A percentile compares a stretch with the other conserved stretches of the same genome.
These are phyloP conservation scores for Pristionchus exspectatus DNA, from an alignment of 2,888 invertebrate species.

Conservation along the genomic window DNA sequence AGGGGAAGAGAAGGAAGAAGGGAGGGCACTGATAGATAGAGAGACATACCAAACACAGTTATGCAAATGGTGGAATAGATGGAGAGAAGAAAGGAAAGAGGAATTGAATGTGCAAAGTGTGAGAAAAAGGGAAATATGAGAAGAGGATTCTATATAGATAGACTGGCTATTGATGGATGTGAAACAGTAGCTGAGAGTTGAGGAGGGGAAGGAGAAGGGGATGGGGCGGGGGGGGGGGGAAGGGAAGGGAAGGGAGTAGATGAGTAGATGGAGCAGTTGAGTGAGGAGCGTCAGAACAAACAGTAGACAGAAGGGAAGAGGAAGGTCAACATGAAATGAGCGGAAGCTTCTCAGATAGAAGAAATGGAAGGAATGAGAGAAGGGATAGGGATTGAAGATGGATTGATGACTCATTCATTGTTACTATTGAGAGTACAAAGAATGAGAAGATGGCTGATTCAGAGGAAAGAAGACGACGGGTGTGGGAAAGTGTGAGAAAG, in stretches of 20 bases:
- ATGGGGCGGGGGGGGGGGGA: background rate
- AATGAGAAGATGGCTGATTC: background rate
- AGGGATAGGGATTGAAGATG: background rate
- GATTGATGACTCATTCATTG: constrained; percentile 1
- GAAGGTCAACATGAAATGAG: constrained; percentile 42
- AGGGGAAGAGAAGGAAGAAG: constrained; percentile 1
- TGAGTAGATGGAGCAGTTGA: constrained; percentile 20
- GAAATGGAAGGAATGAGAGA: background rate
- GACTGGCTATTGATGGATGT: constrained; percentile 1
- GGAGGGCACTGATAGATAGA: background rate
- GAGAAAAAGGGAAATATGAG: constrained; percentile 32
- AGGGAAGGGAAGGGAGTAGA: background rate
- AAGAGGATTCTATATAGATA: constrained; percentile 19
- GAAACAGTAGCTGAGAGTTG: constrained; percentile 46
- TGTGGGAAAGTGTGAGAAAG: background rate
- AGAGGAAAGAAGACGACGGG: background rate
- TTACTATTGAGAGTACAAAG: background rate
- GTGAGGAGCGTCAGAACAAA: constrained; percentile 45
- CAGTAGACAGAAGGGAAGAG: constrained; percentile 27
- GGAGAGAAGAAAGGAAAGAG: background rate
- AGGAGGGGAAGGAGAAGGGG: background rate
- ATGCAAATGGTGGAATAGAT: constrained; percentile 45
- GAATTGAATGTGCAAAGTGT: constrained; percentile 39
- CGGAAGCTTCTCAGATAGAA: constrained; percentile 20
- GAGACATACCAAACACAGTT: constrained; percentile 42